Conservation (phyloP, 2,113 vertebrate genomes). For the Neofelis nebulosa region DNA sequence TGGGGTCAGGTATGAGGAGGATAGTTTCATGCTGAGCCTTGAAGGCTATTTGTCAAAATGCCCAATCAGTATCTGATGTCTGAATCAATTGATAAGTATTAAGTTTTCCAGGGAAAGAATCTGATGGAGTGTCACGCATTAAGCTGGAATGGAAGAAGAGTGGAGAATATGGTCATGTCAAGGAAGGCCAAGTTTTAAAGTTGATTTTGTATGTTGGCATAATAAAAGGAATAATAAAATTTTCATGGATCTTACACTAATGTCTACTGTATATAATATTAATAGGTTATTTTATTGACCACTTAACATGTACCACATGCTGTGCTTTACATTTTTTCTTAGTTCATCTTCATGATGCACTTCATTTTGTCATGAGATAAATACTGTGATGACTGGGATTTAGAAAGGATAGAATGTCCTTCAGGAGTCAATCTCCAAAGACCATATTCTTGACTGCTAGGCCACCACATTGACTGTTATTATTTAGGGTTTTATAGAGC, state of each 20-base stretch:
- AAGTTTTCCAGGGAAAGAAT: background rate
- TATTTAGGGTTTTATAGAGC: background rate
- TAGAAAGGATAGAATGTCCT: background rate
- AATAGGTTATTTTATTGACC: background rate
- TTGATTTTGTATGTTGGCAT: background rate
- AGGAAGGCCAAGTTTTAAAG: background rate
- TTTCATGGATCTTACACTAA: background rate
- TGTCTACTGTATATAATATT: background rate
- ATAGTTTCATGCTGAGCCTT: background rate
- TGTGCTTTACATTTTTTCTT: background rate
- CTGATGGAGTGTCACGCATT: background rate
- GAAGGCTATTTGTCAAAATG: background rate
- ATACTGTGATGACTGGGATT: background rate
- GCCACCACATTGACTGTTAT: background rate
- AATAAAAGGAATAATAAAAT: background rate
- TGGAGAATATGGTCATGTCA: background rate
- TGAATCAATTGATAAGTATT: background rate
- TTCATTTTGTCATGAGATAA: background rate
- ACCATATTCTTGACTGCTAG: background rate
- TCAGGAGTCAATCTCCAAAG: background rate
- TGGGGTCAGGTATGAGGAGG: background rate
- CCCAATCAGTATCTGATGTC: background rate
- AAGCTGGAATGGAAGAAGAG: background rate
- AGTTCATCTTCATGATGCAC: background rate
- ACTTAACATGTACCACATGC: background rate